phyloP scores from a whole-genome alignment of 1,140 invertebrate genomes.

The Atta colombica region DNA sequence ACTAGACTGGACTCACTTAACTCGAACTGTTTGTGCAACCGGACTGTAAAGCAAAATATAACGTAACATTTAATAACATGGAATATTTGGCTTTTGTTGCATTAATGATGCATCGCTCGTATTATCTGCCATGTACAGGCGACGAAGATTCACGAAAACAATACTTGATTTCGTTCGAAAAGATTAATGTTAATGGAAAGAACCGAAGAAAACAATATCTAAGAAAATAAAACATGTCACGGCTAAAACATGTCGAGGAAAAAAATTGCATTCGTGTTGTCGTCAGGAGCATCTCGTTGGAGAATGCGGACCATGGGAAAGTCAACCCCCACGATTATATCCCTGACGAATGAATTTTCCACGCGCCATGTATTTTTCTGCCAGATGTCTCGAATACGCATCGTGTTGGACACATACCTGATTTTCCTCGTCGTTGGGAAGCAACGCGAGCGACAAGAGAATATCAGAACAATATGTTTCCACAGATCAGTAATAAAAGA shows the following conservation, averaged over 20 bases:
- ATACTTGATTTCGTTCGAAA: background rate
- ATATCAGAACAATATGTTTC: background rate
- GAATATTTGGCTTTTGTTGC: background rate
- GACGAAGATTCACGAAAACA: background rate
- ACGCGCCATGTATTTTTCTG: constrained; percentile 37
- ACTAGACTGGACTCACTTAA: background rate
- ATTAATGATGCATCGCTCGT: background rate
- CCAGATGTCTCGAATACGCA: constrained; percentile 53
- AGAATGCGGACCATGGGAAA: constrained; percentile 8
- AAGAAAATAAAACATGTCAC: background rate
- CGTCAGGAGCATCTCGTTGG: constrained; percentile 2
- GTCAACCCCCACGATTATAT: constrained; percentile 29
- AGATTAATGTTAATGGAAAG: background rate
- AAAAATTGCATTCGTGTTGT: constrained; percentile 1
- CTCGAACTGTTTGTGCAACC: background rate
- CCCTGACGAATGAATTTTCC: constrained; percentile 49
- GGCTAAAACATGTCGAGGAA: background rate
- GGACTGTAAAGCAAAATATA: background rate
- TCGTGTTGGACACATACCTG: background rate
- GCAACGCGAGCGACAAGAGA: background rate
- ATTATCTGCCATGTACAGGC: background rate
- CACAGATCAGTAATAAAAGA: background rate
- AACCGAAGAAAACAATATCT: background rate
- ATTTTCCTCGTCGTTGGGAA: constrained; percentile 37
- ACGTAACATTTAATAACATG: too few relatives aligned